Conservation (phyloP, 2,888 invertebrate species). For the Clunio marinus region DNA sequence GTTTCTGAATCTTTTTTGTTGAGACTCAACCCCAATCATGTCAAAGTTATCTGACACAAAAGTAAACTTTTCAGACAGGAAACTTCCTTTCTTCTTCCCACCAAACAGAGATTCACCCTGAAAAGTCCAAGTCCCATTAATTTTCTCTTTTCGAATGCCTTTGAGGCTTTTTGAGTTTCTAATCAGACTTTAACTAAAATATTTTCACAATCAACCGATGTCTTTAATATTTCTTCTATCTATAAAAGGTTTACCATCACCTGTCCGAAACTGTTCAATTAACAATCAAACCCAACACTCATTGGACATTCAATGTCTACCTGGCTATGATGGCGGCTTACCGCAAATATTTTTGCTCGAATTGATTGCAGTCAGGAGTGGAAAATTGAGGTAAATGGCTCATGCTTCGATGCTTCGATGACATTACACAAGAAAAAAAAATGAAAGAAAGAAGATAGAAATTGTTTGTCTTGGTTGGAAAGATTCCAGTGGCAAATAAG, state of each 20-base stretch:
- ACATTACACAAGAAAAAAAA: too few species aligned
- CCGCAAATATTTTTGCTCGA: constrained; percentile 82
- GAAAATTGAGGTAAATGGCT: constrained; percentile 41
- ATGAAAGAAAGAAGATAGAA: too few species aligned
- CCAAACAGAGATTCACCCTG: too few species aligned
- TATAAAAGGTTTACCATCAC: constrained; percentile 71
- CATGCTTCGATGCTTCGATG: constrained; percentile 23
- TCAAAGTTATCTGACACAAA: not conserved
- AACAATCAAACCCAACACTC: constrained; percentile 81
- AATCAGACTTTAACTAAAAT: constrained; percentile 41
- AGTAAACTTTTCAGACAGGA: not conserved
- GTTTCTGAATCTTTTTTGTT: too few species aligned
- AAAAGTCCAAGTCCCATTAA: constrained; percentile 21
- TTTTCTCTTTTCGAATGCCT: not conserved
- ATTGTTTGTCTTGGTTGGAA: too few species aligned
- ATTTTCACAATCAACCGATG: constrained; percentile 82
- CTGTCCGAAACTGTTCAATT: constrained; percentile 78
- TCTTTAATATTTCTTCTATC: not conserved
- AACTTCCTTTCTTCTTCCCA: constrained; percentile 3
- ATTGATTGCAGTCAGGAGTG: constrained; percentile 57
- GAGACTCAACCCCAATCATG: too few species aligned
- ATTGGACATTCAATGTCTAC: constrained; percentile 74
- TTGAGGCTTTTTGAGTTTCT: not conserved
- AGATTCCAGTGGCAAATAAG: too few species aligned
- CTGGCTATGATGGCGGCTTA: constrained; percentile 85